A percentile compares a stretch with the other conserved stretches of the same genome.
Evolutionary conservation across 92 coral and sea anemone species (phyloP).

Genomic region (Blastomussa wellsi): DNA sequence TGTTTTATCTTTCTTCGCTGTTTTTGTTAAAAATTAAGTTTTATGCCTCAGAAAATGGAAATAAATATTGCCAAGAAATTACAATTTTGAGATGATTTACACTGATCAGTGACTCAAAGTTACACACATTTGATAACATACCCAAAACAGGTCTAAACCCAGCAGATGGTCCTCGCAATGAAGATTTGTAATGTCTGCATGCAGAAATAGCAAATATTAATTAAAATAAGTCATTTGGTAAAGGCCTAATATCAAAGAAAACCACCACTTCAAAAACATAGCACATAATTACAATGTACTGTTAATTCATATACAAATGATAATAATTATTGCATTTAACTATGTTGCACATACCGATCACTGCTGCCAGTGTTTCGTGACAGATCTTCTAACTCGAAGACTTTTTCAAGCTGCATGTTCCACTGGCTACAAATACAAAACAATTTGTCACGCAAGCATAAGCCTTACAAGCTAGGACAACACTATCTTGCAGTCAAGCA

Average conservation of each 20-base stretch:
- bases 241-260: too few relatives aligned
- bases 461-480: background rate
- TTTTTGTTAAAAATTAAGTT: too few relatives aligned
- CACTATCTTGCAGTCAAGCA: background rate
- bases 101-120: background rate
- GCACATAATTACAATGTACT: too few relatives aligned
- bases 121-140: conserved; percentile 12
- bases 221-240: too few relatives aligned
- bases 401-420: conserved; percentile 84
- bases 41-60: background rate
- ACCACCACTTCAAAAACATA: too few relatives aligned
- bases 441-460: background rate
- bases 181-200: conserved; percentile 81
- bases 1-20: too few relatives aligned
- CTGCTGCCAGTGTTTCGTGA: conserved; percentile 76
- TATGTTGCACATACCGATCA: conserved; percentile 63
- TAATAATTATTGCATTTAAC: background rate
- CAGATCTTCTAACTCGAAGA: conserved; percentile 87
- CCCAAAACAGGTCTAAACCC: conserved; percentile 72
- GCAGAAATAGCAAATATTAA: background rate
- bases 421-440: conserved; percentile 70
- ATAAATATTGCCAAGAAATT: background rate
- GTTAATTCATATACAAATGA: background rate
- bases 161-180: conserved; percentile 64
- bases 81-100: background rate